phyloP scores from a whole-genome alignment of 2,113 vertebrate species.

The Antennarius striatus region DNA sequence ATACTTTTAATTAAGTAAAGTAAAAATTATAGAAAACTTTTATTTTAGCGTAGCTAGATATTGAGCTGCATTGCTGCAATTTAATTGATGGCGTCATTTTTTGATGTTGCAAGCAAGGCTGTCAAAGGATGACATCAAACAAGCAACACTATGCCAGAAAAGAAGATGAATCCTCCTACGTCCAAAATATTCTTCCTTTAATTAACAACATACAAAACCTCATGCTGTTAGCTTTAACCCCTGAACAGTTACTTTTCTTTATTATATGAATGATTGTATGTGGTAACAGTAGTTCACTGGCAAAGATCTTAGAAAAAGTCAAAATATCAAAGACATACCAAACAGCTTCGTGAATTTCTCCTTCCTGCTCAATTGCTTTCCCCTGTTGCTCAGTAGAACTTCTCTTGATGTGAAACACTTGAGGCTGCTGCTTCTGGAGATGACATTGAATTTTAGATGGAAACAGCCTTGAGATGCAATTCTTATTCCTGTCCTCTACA shows the following conservation, averaged over 20 bases:
- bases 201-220: slow-evolving; percentile 22
- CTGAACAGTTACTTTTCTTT: slow-evolving; percentile 18
- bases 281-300: slow-evolving; percentile 19
- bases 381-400: slow-evolving; percentile 71
- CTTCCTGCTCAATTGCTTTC: slow-evolving; percentile 68
- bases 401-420: slow-evolving; percentile 77
- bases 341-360: slow-evolving; percentile 64
- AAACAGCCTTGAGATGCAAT: slow-evolving; percentile 65
- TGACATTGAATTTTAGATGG: slow-evolving; percentile 78
- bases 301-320: slow-evolving; percentile 53
- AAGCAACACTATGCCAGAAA: slow-evolving; percentile 10
- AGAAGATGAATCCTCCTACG: slow-evolving; percentile 28
- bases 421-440: slow-evolving; percentile 53
- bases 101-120: slow-evolving; percentile 14
- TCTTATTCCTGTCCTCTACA: slow-evolving; percentile 43
- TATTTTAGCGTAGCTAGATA: slow-evolving; percentile 3
- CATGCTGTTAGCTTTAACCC: slow-evolving; percentile 27
- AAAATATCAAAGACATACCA: slow-evolving; percentile 71
- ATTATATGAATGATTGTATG: slow-evolving; percentile 15
- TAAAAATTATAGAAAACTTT: background rate
- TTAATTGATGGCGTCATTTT: slow-evolving; percentile 12
- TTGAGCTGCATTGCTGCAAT: slow-evolving; percentile 4
- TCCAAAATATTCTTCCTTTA: slow-evolving; percentile 24
- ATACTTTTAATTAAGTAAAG: too few relatives aligned
- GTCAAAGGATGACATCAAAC: slow-evolving; percentile 6